A percentile compares a stretch with the other conserved stretches of the same genome.
Conservation (phyloP, 2,888 invertebrate genomes). For the Caradrina clavipalpis region DNA sequence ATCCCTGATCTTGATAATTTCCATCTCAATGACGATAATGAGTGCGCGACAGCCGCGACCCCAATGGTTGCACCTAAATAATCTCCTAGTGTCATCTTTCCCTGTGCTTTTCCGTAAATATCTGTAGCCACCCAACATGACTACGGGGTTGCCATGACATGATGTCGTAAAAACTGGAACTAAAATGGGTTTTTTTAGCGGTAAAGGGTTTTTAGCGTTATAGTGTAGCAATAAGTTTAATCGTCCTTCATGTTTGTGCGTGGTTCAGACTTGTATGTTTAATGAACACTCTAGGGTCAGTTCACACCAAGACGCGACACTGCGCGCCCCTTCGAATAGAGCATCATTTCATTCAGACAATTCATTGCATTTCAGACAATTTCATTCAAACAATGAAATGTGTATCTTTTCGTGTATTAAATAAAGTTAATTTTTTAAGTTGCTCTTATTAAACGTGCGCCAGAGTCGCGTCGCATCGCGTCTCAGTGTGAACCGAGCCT, state of each 20-base stretch:
- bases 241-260: background rate
- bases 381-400: too few species aligned
- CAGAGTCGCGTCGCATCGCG: too few species aligned
- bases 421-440: too few species aligned
- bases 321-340: too few species aligned
- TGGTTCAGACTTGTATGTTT: background rate
- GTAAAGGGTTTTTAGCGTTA: too few species aligned
- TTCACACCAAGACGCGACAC: too few species aligned
- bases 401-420: too few species aligned
- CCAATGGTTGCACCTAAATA: conserved; percentile 68
- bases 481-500: too few species aligned
- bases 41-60: conserved; percentile 64
- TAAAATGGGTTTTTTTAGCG: conserved; percentile 10
- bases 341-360: too few species aligned
- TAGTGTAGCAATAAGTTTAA: background rate
- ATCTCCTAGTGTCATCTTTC: conserved; percentile 39
- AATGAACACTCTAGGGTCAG: too few species aligned
- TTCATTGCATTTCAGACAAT: too few species aligned
- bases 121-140: conserved; percentile 63
- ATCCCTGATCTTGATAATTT: conserved; percentile 36
- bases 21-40: conserved; percentile 58
- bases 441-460: too few species aligned
- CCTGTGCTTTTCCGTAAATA: conserved; percentile 64
- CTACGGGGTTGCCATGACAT: conserved; percentile 63
- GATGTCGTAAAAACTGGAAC: conserved; percentile 47